A percentile compares a stretch with the other conserved stretches of the same genome.
These are phyloP conservation scores for Ammodytes marinus DNA, from an alignment of 2,113 vertebrate species.

Conservation along the genomic window DNA sequence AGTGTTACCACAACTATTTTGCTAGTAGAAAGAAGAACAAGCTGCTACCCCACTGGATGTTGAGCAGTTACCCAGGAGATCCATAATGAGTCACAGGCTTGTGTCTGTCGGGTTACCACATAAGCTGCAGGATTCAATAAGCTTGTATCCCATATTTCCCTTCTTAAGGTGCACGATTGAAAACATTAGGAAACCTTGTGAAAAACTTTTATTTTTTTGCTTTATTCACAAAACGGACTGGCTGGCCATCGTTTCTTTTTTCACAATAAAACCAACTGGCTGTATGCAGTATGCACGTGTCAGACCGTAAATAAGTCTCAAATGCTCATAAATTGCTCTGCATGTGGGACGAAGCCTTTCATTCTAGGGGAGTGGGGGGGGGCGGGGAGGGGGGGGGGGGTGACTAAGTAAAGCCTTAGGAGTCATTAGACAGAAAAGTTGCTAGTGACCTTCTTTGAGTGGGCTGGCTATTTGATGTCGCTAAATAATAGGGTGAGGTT, in stretches of 20 bases:
- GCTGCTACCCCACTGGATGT: conserved; percentile 6
- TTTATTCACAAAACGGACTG: not conserved
- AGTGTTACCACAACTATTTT: too few species aligned
- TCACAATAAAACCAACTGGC: not conserved
- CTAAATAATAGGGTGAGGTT: conserved; percentile 76
- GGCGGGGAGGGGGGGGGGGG: not conserved
- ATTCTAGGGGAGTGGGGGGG: conserved; percentile 40
- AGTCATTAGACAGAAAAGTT: conserved; percentile 67
- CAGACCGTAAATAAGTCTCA: conserved; percentile 56
- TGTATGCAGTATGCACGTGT: conserved; percentile 45
- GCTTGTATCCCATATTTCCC: conserved; percentile 30
- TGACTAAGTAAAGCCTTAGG: conserved; percentile 70
- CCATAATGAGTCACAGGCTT: conserved; percentile 51
- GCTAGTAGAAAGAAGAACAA: not conserved
- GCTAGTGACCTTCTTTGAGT: conserved; percentile 57
- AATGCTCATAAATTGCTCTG: conserved; percentile 53
- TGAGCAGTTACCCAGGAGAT: conserved; percentile 20
- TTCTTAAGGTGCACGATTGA: conserved; percentile 40
- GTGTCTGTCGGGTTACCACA: conserved; percentile 55
- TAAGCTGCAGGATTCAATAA: conserved; percentile 42
- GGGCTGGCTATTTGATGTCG: conserved; percentile 60
- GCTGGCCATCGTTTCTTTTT: conserved; percentile 6
- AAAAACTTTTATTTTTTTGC: conserved; percentile 32
- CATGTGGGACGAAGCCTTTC: conserved; percentile 77
- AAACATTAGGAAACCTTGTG: conserved; percentile 4